Conservation (phyloP, 2,113 vertebrate species). For the Pomatostomus ruficeps region DNA sequence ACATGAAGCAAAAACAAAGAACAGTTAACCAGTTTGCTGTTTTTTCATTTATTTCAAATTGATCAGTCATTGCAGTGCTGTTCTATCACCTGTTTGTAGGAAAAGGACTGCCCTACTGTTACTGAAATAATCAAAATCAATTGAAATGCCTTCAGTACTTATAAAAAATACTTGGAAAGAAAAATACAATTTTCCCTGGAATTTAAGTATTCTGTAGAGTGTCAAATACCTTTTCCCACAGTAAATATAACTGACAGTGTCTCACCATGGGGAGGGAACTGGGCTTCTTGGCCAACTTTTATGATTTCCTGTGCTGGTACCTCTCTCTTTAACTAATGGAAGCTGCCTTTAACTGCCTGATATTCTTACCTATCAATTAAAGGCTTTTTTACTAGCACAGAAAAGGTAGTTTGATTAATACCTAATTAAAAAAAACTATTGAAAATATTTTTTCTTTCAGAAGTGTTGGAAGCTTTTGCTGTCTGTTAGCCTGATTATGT, state of each 20-base stretch:
- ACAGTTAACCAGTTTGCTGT: not conserved
- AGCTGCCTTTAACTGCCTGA: not conserved
- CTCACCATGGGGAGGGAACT: not conserved
- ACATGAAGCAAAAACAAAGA: not conserved
- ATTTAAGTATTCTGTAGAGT: not conserved
- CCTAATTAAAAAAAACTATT: not conserved
- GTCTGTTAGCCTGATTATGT: not conserved
- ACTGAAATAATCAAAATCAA: not conserved
- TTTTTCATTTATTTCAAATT: not conserved
- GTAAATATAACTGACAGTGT: not conserved
- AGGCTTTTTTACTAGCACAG: not conserved
- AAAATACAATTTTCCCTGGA: fast-evolving
- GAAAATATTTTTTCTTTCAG: not conserved
- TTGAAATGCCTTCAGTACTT: not conserved
- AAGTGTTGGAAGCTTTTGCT: not conserved
- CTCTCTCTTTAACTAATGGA: not conserved
- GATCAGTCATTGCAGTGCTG: not conserved
- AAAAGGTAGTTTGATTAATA: not conserved
- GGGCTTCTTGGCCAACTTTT: not conserved
- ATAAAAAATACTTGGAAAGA: not conserved
- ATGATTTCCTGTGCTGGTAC: not conserved
- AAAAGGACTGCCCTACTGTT: not conserved
- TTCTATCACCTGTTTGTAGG: not conserved
- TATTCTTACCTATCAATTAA: not conserved
- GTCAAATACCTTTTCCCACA: not conserved